phyloP scores from a whole-genome alignment of 2,797 vertebrate species.

The Tapirus indicus region DNA sequence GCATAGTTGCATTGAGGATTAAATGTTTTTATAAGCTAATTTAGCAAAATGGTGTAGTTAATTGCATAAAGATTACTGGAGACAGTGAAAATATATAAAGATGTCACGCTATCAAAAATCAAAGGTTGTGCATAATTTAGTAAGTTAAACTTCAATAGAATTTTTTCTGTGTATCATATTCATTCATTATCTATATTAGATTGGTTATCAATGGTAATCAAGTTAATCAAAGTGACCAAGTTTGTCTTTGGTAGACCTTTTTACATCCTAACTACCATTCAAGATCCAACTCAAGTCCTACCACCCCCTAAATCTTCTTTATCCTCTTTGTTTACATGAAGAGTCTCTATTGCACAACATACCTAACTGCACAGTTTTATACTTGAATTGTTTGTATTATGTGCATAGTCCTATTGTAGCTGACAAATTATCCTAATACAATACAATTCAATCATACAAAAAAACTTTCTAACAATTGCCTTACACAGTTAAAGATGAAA shows the following conservation, averaged over 20 bases:
- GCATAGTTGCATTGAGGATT: not conserved
- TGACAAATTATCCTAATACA: slow-evolving; percentile 21
- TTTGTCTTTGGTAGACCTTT: not conserved
- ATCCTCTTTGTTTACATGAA: not conserved
- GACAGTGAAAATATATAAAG: not conserved
- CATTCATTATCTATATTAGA: not conserved
- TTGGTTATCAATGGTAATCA: not conserved
- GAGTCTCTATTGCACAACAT: not conserved
- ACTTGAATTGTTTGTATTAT: not conserved
- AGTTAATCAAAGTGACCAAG: not conserved
- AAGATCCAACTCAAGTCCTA: not conserved
- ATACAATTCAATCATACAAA: not conserved
- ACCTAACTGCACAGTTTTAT: not conserved
- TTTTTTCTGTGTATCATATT: not conserved
- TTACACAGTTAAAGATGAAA: not conserved
- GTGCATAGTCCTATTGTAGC: not conserved
- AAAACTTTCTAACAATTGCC: not conserved
- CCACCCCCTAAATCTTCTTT: not conserved
- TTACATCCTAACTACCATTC: not conserved
- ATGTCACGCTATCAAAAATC: not conserved
- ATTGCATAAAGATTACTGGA: not conserved
- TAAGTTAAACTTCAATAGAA: not conserved
- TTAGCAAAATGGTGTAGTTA: not conserved
- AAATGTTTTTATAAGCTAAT: not conserved
- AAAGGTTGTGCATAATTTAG: not conserved